Evolutionary conservation across 2,113 vertebrate species (phyloP).

Genomic region (Gopherus evgoodei): DNA sequence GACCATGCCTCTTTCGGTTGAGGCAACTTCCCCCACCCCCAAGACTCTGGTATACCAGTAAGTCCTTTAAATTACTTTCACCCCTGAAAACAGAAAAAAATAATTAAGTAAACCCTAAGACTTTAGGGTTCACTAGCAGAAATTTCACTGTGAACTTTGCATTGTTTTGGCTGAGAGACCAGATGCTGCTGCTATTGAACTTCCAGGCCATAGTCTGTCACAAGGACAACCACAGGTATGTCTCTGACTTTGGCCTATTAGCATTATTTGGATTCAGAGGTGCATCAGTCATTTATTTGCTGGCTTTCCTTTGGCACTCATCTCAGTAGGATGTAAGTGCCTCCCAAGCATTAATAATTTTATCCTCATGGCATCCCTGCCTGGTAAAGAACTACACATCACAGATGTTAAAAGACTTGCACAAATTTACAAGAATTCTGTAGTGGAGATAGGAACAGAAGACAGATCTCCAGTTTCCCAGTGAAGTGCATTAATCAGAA

Average conservation of each 20-base stretch:
- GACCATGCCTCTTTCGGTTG: no score
- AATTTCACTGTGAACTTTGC: accelerated
- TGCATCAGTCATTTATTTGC: background rate
- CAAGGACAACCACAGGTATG: accelerated
- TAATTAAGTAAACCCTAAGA: background rate
- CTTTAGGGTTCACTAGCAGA: background rate
- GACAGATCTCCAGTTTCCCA: background rate
- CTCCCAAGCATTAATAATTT: background rate
- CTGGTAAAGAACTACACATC: background rate
- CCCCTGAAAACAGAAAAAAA: no score
- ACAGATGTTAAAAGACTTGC: background rate
- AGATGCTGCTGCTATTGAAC: accelerated
- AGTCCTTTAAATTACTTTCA: no score
- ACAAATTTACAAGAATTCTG: background rate
- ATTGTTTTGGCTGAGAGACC: accelerated
- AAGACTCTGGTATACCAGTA: no score
- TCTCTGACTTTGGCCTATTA: background rate
- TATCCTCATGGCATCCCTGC: background rate
- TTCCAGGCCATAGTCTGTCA: accelerated
- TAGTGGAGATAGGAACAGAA: background rate
- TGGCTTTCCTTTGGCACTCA: background rate
- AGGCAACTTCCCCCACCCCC: no score
- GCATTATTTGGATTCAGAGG: background rate
- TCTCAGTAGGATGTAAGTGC: background rate
- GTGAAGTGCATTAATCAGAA: background rate